Evolutionary conservation across 2,888 invertebrate species (phyloP).

Genomic region (Epistrophe grossulariae): DNA sequence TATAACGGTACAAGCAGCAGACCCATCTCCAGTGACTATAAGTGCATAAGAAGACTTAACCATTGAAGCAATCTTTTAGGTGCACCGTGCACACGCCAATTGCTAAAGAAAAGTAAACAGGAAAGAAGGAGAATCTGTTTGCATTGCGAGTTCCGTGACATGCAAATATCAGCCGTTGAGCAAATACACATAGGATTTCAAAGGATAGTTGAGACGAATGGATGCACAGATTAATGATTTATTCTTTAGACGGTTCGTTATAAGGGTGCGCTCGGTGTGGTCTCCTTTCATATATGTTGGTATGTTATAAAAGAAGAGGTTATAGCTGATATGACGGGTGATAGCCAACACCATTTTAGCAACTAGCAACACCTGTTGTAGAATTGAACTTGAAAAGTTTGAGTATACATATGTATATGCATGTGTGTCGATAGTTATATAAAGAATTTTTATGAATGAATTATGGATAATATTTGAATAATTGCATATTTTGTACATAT

Average conservation of each 20-base stretch:
- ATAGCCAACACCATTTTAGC: not conserved
- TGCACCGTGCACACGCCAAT: constrained; percentile 42
- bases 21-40: constrained; percentile 35
- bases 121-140: constrained; percentile 58
- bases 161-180: constrained; percentile 69
- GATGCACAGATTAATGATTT: constrained; percentile 58
- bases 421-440: not conserved
- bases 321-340: not conserved
- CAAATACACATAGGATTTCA: constrained; percentile 56
- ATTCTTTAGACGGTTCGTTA: constrained; percentile 30
- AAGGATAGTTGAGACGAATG: constrained; percentile 57
- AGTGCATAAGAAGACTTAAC: constrained; percentile 46
- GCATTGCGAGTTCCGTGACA: constrained; percentile 61
- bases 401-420: not conserved
- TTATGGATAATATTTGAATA: no score
- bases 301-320: not conserved
- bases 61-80: constrained; percentile 36
- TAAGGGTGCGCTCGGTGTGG: not conserved
- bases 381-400: constrained; percentile 40
- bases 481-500: no score
- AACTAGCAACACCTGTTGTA: constrained; percentile 58
- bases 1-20: constrained; percentile 36
- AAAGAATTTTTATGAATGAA: not conserved
- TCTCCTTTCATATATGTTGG: not conserved
- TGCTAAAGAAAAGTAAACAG: constrained; percentile 57